Conservation (phyloP, 1,140 invertebrate genomes). For the Caerostris extrusa region DNA sequence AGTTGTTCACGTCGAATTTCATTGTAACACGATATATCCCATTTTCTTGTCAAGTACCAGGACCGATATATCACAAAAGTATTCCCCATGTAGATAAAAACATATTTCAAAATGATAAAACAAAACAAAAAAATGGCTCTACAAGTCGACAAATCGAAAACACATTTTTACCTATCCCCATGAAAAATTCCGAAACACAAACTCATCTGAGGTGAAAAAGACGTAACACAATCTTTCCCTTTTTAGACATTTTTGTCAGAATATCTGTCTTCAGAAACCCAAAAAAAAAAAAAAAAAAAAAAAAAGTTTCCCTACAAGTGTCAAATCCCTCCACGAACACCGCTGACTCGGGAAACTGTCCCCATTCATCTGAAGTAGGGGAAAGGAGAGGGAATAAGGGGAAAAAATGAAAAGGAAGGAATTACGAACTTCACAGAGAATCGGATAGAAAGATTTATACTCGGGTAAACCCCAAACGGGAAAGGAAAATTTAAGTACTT, state of each 20-base stretch:
- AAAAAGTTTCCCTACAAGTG: neutral
- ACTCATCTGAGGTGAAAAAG: too few species aligned
- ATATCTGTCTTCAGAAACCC: neutral
- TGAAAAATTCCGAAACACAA: too few species aligned
- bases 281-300: neutral
- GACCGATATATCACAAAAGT: too few species aligned
- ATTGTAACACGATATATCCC: too few species aligned
- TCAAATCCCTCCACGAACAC: neutral
- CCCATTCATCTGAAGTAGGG: neutral
- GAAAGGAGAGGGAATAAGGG: neutral
- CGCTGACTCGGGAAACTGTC: neutral
- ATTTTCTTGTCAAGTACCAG: too few species aligned
- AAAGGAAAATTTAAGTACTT: neutral
- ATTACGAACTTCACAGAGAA: neutral
- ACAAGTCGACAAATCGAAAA: too few species aligned
- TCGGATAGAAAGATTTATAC: conserved; percentile 6
- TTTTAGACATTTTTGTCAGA: conserved; percentile 3
- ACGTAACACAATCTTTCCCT: too few species aligned
- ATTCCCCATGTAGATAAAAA: too few species aligned
- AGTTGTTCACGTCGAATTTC: too few species aligned
- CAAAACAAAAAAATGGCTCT: too few species aligned
- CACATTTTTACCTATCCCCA: too few species aligned
- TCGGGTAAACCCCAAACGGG: neutral
- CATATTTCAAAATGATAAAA: too few species aligned
- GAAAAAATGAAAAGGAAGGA: neutral